These are phyloP conservation scores for Arvicanthis niloticus DNA, from an alignment of 2,113 vertebrate genomes.

Conservation along the genomic window DNA sequence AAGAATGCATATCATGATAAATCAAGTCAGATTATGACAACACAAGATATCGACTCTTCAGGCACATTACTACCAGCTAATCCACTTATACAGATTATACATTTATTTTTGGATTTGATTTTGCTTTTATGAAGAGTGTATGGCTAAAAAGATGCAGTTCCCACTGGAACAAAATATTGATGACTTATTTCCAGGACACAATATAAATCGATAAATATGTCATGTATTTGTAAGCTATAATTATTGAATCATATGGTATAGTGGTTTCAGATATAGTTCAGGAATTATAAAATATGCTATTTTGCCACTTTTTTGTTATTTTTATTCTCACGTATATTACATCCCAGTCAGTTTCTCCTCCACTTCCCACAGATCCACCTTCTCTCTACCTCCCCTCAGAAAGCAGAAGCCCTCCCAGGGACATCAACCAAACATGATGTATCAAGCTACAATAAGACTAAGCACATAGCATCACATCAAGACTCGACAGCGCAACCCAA, in stretches of 20 bases:
- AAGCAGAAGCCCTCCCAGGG: neutral
- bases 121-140: conserved; percentile 81
- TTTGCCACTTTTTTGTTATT: neutral
- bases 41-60: conserved; percentile 80
- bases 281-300: conserved; percentile 87
- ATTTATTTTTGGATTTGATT: conserved; percentile 82
- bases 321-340: neutral
- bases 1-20: conserved; percentile 75
- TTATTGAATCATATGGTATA: conserved; percentile 87
- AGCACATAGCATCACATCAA: neutral
- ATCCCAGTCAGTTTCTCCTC: neutral
- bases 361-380: neutral
- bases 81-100: conserved; percentile 77
- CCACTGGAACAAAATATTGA: conserved; percentile 86
- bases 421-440: neutral
- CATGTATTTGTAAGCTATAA: conserved; percentile 86
- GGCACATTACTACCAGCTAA: conserved; percentile 84
- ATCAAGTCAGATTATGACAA: conserved; percentile 81
- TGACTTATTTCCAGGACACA: conserved; percentile 84
- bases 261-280: conserved; percentile 85
- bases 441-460: neutral
- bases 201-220: conserved; percentile 84
- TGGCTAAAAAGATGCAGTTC: conserved; percentile 85
- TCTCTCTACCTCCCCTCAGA: neutral
- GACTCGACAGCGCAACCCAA: neutral